phyloP scores from a whole-genome alignment of 2,888 invertebrate species.

The Abscondita cerata region DNA sequence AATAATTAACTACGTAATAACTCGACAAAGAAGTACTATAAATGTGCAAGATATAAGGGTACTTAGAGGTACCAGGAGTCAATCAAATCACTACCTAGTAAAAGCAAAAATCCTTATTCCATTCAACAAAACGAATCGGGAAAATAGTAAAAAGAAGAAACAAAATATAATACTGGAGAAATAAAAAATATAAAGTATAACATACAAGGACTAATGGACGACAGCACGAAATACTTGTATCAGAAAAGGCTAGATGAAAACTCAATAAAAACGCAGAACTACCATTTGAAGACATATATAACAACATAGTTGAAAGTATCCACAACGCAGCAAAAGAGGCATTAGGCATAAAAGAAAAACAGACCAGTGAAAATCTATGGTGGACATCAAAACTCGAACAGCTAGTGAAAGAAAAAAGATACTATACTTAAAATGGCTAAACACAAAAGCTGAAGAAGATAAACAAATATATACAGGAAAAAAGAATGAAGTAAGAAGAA shows the following conservation, averaged over 20 bases:
- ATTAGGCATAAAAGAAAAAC: conserved; percentile 11
- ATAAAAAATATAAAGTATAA: too few species aligned
- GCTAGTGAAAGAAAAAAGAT: conserved; percentile 1
- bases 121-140: conserved; percentile 1
- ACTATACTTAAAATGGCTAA: too few species aligned
- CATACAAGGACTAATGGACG: too few species aligned
- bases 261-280: conserved; percentile 8
- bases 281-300: too few species aligned
- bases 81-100: conserved; percentile 4
- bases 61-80: conserved; percentile 7
- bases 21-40: not conserved
- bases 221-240: too few species aligned
- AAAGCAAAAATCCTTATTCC: conserved; percentile 1
- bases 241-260: too few species aligned
- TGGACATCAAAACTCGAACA: conserved; percentile 8
- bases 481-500: conserved; percentile 8
- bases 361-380: conserved; percentile 2
- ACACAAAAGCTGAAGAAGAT: too few species aligned
- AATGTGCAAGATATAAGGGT: not conserved
- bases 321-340: conserved; percentile 5
- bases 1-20: too few species aligned
- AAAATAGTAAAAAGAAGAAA: conserved; percentile 5
- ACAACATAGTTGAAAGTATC: conserved; percentile 11
- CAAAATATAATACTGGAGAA: conserved; percentile 1
- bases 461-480: conserved; percentile 5